Evolutionary conservation across 2,888 invertebrate species (phyloP).

Genomic region (Cantharis nigra): DNA sequence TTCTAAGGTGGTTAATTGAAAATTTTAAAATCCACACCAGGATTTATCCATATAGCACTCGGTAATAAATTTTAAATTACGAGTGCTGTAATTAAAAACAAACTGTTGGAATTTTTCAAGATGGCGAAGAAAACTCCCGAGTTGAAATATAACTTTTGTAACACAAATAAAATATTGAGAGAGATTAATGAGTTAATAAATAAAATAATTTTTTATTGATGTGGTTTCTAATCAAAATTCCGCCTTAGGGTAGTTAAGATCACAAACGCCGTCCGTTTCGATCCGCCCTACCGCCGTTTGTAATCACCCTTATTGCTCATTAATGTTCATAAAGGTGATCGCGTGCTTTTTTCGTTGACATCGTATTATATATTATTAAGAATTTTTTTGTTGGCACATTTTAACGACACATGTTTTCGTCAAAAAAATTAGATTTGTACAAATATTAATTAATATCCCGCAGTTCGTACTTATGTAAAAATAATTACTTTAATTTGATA

Average conservation of each 20-base stretch:
- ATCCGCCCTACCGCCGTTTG: conserved; percentile 28
- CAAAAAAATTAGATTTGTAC: conserved; percentile 4
- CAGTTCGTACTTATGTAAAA: not conserved
- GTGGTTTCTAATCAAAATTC: conserved; percentile 18
- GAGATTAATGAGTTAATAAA: not conserved
- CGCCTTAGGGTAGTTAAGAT: conserved; percentile 25
- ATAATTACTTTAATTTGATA: not conserved
- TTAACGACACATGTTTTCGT: conserved; percentile 20
- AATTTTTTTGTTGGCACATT: conserved; percentile 24
- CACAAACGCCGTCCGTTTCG: conserved; percentile 16
- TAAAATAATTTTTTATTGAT: conserved; percentile 13
- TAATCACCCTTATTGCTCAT: conserved; percentile 39
- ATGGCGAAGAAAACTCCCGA: not conserved
- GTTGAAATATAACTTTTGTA: not conserved
- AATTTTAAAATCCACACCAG: too few relatives aligned
- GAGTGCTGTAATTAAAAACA: not conserved
- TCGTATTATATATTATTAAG: conserved; percentile 23
- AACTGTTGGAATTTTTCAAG: not conserved
- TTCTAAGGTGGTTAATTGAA: too few relatives aligned
- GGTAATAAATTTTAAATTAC: not conserved
- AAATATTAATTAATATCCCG: not conserved
- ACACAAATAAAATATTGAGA: not conserved
- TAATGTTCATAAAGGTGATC: conserved; percentile 37
- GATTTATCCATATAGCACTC: too few relatives aligned
- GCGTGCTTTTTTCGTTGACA: conserved; percentile 33